phyloP scores from a whole-genome alignment of 2,797 vertebrate genomes.

The Sebastiscus tertius region DNA sequence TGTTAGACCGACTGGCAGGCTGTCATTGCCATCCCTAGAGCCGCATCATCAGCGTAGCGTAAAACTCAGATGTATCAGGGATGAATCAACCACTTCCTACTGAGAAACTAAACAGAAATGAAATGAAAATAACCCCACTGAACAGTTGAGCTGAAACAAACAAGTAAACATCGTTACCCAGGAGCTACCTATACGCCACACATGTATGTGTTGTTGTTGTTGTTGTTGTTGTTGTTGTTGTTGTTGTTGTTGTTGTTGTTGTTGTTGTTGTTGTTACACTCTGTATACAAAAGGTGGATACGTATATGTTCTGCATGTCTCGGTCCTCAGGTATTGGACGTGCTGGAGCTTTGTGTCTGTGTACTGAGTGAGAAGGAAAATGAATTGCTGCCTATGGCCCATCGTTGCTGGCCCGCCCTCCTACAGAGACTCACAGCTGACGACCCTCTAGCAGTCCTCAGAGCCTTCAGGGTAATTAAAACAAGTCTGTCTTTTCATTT shows the following conservation, averaged over 20 bases:
- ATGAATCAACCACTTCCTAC: background rate
- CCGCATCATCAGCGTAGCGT: background rate
- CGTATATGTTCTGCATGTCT: slow-evolving; percentile 6
- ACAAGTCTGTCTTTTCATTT: background rate
- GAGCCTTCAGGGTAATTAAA: slow-evolving; percentile 87
- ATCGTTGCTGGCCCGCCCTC: slow-evolving; percentile 91
- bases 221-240: background rate
- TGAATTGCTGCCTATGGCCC: slow-evolving; percentile 92
- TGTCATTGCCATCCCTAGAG: background rate
- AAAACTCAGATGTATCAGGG: no score
- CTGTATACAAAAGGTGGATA: background rate
- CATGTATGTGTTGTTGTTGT: slow-evolving; percentile 17
- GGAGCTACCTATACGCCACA: background rate
- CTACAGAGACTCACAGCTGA: slow-evolving; percentile 88
- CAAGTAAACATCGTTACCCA: background rate
- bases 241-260: background rate
- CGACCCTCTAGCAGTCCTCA: slow-evolving; percentile 88
- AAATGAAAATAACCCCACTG: background rate
- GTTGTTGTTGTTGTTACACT: slow-evolving; percentile 16
- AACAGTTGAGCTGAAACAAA: background rate
- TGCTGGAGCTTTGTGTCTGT: slow-evolving; percentile 87
- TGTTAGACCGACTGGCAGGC: background rate
- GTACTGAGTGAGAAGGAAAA: slow-evolving; percentile 85
- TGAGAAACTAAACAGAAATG: background rate
- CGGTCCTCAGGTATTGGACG: slow-evolving; percentile 86